A percentile compares a stretch with the other conserved stretches of the same genome.
phyloP scores from a whole-genome alignment of 2,797 vertebrate genomes.

The Sardinella longiceps region DNA sequence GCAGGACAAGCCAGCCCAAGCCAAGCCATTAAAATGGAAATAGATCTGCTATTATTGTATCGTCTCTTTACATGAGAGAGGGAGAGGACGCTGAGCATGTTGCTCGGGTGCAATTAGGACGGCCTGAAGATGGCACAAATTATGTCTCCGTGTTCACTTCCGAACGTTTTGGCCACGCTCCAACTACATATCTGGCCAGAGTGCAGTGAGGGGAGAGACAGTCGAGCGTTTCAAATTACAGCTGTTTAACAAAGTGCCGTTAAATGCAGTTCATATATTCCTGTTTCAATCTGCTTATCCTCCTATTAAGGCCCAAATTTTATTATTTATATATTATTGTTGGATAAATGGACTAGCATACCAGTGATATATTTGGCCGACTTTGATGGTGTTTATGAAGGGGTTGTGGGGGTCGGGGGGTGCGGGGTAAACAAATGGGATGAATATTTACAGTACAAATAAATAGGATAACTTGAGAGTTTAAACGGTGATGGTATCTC shows the following conservation, averaged over 20 bases:
- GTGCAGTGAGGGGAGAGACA: constrained; percentile 71
- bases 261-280: constrained; percentile 9
- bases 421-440: constrained; percentile 68
- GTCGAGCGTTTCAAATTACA: constrained; percentile 65
- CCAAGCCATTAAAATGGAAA: constrained; percentile 76
- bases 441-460: constrained; percentile 69
- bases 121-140: constrained; percentile 73
- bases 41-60: constrained; percentile 72
- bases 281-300: not conserved
- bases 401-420: constrained; percentile 62
- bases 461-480: constrained; percentile 68
- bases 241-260: not conserved
- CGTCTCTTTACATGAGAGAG: constrained; percentile 64
- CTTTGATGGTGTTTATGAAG: constrained; percentile 47
- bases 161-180: constrained; percentile 69
- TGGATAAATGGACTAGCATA: not conserved
- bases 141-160: constrained; percentile 61
- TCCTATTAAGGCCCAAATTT: not conserved
- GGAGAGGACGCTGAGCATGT: constrained; percentile 43
- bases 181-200: constrained; percentile 68
- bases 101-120: constrained; percentile 73
- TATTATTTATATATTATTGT: too few species aligned
- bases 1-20: constrained; percentile 71
- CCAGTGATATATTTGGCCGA: constrained; percentile 24
- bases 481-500: constrained; percentile 73